phyloP scores from a whole-genome alignment of 2,797 vertebrate species.

The Schizopygopsis pylzovi region DNA sequence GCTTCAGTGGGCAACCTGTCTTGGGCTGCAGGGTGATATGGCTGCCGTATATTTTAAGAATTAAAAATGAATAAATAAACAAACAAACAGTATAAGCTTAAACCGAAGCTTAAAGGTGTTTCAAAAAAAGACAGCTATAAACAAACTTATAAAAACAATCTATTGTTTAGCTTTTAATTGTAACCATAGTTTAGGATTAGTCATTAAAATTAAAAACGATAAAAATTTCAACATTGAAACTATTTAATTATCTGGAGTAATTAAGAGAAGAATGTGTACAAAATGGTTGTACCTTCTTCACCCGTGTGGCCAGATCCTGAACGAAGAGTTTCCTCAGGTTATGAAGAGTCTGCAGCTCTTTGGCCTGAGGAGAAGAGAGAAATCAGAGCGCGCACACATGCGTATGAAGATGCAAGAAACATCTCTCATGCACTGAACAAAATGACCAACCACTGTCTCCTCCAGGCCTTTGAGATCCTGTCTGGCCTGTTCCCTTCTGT shows the following conservation, averaged over 20 bases:
- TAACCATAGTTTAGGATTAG: neutral
- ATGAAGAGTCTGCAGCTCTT: slow-evolving; percentile 97
- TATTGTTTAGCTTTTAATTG: neutral
- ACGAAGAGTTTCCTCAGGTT: slow-evolving; percentile 97
- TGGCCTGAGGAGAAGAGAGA: slow-evolving; percentile 77
- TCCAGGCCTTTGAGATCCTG: slow-evolving; percentile 89
- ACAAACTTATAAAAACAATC: neutral
- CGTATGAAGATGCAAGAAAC: neutral
- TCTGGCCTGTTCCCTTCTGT: slow-evolving; percentile 87
- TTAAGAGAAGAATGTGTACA: neutral
- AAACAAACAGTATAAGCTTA: too few relatives aligned
- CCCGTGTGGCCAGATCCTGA: slow-evolving; percentile 94
- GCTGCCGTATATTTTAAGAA: too few relatives aligned
- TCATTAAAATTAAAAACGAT: neutral
- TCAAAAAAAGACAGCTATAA: too few relatives aligned
- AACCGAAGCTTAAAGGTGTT: too few relatives aligned
- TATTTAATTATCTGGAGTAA: neutral
- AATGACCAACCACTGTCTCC: slow-evolving; percentile 85
- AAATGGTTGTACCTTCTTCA: slow-evolving; percentile 87
- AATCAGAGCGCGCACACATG: neutral
- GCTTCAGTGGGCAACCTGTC: too few relatives aligned
- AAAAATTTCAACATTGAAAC: neutral
- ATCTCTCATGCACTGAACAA: neutral
- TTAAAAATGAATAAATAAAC: too few relatives aligned
- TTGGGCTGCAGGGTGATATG: too few relatives aligned